Evolutionary conservation across 2,888 invertebrate genomes (phyloP).

Genomic region (Stegophylla sp.): DNA sequence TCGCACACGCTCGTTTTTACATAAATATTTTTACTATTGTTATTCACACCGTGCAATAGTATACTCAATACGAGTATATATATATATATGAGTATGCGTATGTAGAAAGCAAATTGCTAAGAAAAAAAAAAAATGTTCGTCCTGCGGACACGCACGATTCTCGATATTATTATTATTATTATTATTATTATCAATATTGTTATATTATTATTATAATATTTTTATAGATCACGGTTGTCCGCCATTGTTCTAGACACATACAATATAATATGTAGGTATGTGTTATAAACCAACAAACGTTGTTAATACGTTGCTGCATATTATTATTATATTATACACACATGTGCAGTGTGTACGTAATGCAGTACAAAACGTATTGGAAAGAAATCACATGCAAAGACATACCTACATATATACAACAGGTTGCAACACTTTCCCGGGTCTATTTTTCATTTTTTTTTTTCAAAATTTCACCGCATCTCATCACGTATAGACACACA

Average conservation of each 20-base stretch:
- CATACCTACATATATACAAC: not conserved
- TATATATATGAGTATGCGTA: not conserved
- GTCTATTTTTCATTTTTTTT: too few species aligned
- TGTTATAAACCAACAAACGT: not conserved
- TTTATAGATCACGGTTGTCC: constrained; percentile 33
- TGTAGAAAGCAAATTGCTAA: constrained; percentile 26
- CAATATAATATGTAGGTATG: not conserved
- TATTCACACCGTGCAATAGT: too few species aligned
- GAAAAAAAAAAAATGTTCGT: constrained; percentile 19
- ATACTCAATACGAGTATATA: not conserved
- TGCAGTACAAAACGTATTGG: not conserved
- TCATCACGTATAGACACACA: not conserved
- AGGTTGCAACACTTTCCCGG: not conserved
- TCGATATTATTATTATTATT: constrained; percentile 34
- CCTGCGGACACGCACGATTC: constrained; percentile 45
- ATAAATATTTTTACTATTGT: too few species aligned
- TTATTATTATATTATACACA: not conserved
- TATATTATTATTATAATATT: not conserved
- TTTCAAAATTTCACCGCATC: constrained; percentile 4
- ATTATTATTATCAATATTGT: not conserved
- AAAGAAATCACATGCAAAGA: constrained; percentile 13
- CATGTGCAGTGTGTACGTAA: not conserved
- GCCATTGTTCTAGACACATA: constrained; percentile 29
- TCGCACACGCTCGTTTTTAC: not conserved
- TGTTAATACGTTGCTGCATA: not conserved